phyloP scores from a whole-genome alignment of 2,797 vertebrate species.

The Naso thynnoides region DNA sequence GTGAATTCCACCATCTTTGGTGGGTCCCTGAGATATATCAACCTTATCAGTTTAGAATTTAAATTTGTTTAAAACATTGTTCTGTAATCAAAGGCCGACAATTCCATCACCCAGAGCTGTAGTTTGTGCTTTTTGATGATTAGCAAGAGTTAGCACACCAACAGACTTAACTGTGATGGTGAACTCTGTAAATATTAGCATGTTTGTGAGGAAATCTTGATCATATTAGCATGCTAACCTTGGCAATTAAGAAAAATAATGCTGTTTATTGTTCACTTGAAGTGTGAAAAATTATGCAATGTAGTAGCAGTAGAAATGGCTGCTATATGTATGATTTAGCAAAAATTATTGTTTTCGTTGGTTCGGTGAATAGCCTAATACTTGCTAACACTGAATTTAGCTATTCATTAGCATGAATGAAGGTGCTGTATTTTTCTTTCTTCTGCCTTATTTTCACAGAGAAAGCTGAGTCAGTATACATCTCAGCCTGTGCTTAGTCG shows the following conservation, averaged over 20 bases:
- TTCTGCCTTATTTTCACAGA: not conserved
- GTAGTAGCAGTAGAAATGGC: not conserved
- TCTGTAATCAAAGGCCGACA: not conserved
- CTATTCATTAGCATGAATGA: not conserved
- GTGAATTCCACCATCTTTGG: not conserved
- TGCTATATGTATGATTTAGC: not conserved
- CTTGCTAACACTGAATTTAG: not conserved
- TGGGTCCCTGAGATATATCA: not conserved
- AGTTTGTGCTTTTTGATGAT: no score
- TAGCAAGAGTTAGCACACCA: no score
- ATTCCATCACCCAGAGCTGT: no score
- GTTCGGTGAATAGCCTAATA: no score
- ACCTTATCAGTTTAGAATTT: not conserved
- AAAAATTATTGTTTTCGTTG: no score
- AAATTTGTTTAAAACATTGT: not conserved
- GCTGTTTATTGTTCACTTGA: not conserved
- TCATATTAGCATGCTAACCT: slow-evolving; percentile 11
- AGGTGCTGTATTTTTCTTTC: not conserved
- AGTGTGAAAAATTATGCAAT: not conserved
- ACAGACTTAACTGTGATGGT: no score
- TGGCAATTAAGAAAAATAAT: not conserved
- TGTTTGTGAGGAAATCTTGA: no score
- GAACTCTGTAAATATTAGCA: no score
- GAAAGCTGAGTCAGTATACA: not conserved
- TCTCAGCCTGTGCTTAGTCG: not conserved